These are phyloP conservation scores for Phyllotis vaccarum DNA, from an alignment of 2,797 vertebrate genomes.

Conservation along the genomic window DNA sequence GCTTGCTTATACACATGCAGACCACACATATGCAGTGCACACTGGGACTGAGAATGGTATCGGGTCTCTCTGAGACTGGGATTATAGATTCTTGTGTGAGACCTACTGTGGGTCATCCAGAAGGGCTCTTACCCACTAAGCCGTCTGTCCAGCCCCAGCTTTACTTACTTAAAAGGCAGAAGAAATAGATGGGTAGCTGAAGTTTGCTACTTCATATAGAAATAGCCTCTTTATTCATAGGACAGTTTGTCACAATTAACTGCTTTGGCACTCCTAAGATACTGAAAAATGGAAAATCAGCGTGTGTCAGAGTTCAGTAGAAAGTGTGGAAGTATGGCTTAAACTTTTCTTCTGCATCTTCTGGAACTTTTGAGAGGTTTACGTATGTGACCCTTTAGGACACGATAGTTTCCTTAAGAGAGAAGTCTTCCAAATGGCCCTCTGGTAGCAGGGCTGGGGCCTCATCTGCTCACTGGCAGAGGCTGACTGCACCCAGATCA, in stretches of 20 bases:
- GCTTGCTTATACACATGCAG: not conserved
- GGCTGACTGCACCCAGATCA: conserved; percentile 35
- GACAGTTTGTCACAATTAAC: not conserved
- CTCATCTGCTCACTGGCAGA: not conserved
- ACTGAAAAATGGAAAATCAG: not conserved
- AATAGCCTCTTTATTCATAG: not conserved
- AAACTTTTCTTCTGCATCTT: not conserved
- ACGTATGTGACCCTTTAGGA: conserved; percentile 15
- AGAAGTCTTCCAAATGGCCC: not conserved
- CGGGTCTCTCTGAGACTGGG: not conserved
- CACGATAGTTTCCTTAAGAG: not conserved
- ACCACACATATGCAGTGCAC: not conserved
- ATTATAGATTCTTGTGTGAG: not conserved
- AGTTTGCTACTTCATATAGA: not conserved
- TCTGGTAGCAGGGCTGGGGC: not conserved
- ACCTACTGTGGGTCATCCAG: not conserved
- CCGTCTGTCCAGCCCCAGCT: not conserved
- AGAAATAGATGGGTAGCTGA: not conserved
- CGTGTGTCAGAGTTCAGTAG: not conserved
- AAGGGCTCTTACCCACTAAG: not conserved
- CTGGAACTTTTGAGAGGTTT: not conserved
- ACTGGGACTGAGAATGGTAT: not conserved
- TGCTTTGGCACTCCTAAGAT: not conserved
- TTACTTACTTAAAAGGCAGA: not conserved
- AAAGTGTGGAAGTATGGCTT: not conserved